phyloP scores from a whole-genome alignment of 1,140 invertebrate genomes.

The Tetragnatha versicolor region DNA sequence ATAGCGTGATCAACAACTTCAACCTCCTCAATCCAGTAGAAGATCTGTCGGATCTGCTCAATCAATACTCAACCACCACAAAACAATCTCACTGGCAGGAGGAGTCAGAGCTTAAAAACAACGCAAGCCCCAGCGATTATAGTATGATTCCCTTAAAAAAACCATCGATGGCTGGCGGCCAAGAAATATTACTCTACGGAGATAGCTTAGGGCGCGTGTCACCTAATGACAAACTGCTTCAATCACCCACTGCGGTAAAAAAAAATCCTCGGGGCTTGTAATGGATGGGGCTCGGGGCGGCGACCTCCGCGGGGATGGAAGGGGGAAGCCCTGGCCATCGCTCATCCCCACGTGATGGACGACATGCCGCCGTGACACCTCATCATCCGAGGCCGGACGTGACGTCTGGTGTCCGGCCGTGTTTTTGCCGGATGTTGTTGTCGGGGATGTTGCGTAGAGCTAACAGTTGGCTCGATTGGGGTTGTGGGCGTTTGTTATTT shows the following conservation, averaged over 20 bases:
- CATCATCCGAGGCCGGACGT: conserved; percentile 36
- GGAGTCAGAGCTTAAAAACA: conserved; percentile 5
- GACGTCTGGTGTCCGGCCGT: conserved; percentile 14
- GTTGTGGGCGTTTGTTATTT: background rate
- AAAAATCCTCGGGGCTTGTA: background rate
- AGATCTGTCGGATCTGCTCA: too few relatives aligned
- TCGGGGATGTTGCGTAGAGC: background rate
- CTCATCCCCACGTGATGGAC: conserved; percentile 11
- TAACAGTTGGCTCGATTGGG: conserved; percentile 1
- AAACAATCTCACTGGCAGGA: conserved; percentile 11
- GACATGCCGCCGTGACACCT: conserved; percentile 27
- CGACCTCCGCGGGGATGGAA: conserved; percentile 31
- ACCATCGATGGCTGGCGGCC: background rate
- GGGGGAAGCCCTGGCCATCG: conserved; percentile 27
- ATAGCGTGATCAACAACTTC: too few relatives aligned
- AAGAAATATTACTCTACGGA: conserved; percentile 14
- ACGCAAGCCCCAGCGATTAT: background rate
- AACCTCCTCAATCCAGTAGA: too few relatives aligned
- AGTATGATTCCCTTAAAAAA: too few relatives aligned
- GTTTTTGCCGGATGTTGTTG: conserved; percentile 35
- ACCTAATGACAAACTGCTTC: conserved; percentile 42
- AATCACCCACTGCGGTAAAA: conserved; percentile 27
- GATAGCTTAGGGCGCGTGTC: conserved; percentile 21
- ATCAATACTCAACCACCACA: too few relatives aligned
- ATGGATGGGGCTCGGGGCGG: conserved; percentile 8